These are phyloP conservation scores for Trissolcus basalis DNA, from an alignment of 1,140 invertebrate genomes.

Conservation along the genomic window DNA sequence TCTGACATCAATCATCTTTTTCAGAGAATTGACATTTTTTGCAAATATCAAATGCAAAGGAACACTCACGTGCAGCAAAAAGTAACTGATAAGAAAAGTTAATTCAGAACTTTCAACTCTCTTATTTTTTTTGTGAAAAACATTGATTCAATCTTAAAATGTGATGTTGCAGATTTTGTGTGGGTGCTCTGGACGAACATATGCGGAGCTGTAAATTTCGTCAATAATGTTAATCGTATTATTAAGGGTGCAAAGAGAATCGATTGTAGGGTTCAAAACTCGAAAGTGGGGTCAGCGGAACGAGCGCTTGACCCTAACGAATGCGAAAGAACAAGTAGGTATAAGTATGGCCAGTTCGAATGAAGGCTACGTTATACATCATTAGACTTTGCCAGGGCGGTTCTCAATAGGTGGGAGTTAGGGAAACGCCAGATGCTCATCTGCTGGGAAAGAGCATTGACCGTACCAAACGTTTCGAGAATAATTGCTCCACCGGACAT, in stretches of 20 bases:
- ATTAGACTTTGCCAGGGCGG: conserved; percentile 49
- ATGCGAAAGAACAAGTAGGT: conserved; percentile 55
- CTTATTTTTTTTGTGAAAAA: background rate
- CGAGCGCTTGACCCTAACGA: conserved; percentile 60
- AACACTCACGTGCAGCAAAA: too few species aligned
- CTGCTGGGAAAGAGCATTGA: conserved; percentile 59
- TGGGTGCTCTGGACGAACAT: conserved; percentile 41
- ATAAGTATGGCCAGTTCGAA: conserved; percentile 56
- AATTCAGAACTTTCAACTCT: too few species aligned
- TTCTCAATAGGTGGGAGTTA: conserved; percentile 44
- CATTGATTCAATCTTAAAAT: conserved; percentile 3
- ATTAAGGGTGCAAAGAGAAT: conserved; percentile 60
- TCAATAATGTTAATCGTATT: conserved; percentile 61
- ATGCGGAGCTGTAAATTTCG: conserved; percentile 60
- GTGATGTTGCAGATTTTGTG: conserved; percentile 33
- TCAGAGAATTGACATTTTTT: conserved; percentile 39
- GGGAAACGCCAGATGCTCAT: conserved; percentile 61
- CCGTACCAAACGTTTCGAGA: conserved; percentile 49
- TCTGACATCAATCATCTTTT: conserved; percentile 42
- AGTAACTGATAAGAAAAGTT: too few species aligned
- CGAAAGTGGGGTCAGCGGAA: conserved; percentile 57
- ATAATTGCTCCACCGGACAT: conserved; percentile 57
- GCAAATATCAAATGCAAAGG: conserved; percentile 3
- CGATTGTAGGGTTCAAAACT: conserved; percentile 53
- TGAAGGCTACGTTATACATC: conserved; percentile 55